Evolutionary conservation across 2,797 vertebrate species (phyloP).

Genomic region (Gobionotothen gibberifrons): DNA sequence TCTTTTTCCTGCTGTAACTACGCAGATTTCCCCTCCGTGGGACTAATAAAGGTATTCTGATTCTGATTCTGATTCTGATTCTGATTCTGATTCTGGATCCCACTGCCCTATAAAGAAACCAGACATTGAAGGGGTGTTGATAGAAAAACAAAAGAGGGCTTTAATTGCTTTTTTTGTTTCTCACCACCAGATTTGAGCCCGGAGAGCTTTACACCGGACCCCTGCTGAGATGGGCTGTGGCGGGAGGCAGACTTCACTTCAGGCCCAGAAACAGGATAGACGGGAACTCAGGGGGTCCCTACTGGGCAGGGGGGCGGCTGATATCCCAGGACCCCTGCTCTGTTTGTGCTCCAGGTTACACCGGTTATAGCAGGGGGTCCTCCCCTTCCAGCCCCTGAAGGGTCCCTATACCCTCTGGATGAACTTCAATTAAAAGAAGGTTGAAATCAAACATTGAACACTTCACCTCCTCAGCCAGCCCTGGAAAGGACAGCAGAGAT

Average conservation of each 20-base stretch:
- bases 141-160: conserved; percentile 71
- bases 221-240: conserved; percentile 74
- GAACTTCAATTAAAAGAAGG: conserved; percentile 72
- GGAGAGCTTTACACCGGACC: conserved; percentile 63
- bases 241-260: conserved; percentile 55
- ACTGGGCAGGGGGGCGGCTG: conserved; percentile 56
- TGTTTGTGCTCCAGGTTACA: conserved; percentile 75
- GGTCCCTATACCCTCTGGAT: conserved; percentile 54
- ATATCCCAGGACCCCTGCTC: conserved; percentile 78
- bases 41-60: no score
- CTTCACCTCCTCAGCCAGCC: conserved; percentile 31
- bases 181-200: conserved; percentile 69
- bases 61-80: no score
- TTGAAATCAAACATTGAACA: conserved; percentile 41
- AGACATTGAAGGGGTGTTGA: conserved; percentile 55
- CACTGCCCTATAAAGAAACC: conserved; percentile 41
- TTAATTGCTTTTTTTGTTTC: conserved; percentile 74
- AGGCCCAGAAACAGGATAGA: conserved; percentile 53
- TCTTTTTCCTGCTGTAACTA: no score
- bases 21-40: no score
- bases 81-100: neutral
- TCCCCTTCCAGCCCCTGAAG: conserved; percentile 45
- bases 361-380: conserved; percentile 58
- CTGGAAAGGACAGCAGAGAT: conserved; percentile 3
- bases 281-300: conserved; percentile 52